Evolutionary conservation across 2,888 invertebrate genomes (phyloP).

Genomic region (Hermaeophaga mercurialis): DNA sequence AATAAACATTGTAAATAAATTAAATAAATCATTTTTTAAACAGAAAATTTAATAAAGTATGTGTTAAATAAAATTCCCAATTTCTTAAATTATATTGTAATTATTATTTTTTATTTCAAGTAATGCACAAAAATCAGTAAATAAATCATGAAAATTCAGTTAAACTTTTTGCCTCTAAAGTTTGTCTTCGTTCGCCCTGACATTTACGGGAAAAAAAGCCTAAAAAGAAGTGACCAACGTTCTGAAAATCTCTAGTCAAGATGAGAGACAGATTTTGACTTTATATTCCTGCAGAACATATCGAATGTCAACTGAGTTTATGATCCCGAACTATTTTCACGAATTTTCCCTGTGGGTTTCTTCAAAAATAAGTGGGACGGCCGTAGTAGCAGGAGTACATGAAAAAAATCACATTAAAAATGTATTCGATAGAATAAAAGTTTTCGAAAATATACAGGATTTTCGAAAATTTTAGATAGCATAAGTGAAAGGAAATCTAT

Average conservation of each 20-base stretch:
- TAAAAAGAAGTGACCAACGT: slow-evolving; percentile 8
- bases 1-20: too few relatives aligned
- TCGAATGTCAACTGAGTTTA: slow-evolving; percentile 31
- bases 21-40: too few relatives aligned
- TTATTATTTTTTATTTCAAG: too few relatives aligned
- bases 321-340: slow-evolving; percentile 20
- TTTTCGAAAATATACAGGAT: not conserved
- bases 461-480: too few relatives aligned
- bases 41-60: too few relatives aligned
- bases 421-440: not conserved
- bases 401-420: not conserved
- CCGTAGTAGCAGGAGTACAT: not conserved
- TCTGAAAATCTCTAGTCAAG: slow-evolving; percentile 15
- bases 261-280: slow-evolving; percentile 18
- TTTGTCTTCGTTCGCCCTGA: slow-evolving; percentile 2
- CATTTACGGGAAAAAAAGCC: not conserved
- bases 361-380: slow-evolving; percentile 11
- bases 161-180: not conserved
- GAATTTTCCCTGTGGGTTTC: slow-evolving; percentile 2
- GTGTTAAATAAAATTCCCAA: too few relatives aligned
- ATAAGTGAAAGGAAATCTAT: too few relatives aligned
- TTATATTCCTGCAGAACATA: slow-evolving; percentile 34
- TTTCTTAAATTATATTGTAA: too few relatives aligned
- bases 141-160: too few relatives aligned
- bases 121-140: too few relatives aligned